These are phyloP conservation scores for Psittacula cyanocephala DNA, from an alignment of 2,113 vertebrate genomes.

Conservation along the genomic window DNA sequence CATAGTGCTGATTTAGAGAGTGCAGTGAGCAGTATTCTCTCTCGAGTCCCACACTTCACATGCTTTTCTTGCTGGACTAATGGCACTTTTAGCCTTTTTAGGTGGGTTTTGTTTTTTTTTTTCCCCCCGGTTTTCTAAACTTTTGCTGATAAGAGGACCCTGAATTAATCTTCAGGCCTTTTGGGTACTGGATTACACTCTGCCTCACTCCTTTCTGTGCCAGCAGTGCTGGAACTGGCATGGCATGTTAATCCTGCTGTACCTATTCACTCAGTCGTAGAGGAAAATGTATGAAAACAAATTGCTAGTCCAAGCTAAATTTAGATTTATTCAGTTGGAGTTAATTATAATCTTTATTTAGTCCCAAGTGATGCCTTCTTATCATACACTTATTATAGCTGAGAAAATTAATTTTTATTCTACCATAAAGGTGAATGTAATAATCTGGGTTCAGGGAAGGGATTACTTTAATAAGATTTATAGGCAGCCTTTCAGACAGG, in stretches of 20 bases:
- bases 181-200: conserved; percentile 41
- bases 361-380: conserved; percentile 77
- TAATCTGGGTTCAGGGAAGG: conserved; percentile 78
- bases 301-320: conserved; percentile 72
- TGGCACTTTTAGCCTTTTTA: neutral
- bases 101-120: neutral
- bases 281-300: conserved; percentile 63
- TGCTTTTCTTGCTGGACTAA: neutral
- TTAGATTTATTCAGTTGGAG: conserved; percentile 79
- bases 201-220: neutral
- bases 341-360: conserved; percentile 85
- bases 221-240: conserved; percentile 24
- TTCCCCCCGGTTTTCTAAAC: neutral
- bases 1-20: neutral
- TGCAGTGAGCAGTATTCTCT: neutral
- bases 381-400: conserved; percentile 77
- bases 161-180: conserved; percentile 42
- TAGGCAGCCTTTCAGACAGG: conserved; percentile 58
- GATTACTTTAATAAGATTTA: conserved; percentile 82
- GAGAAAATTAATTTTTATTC: conserved; percentile 84
- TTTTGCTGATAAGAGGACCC: conserved; percentile 33
- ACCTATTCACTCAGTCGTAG: conserved; percentile 30
- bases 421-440: conserved; percentile 78
- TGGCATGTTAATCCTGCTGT: conserved; percentile 33
- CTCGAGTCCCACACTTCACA: neutral